phyloP scores from a whole-genome alignment of 1,140 invertebrate species.

The Drosophila littoralis region DNA sequence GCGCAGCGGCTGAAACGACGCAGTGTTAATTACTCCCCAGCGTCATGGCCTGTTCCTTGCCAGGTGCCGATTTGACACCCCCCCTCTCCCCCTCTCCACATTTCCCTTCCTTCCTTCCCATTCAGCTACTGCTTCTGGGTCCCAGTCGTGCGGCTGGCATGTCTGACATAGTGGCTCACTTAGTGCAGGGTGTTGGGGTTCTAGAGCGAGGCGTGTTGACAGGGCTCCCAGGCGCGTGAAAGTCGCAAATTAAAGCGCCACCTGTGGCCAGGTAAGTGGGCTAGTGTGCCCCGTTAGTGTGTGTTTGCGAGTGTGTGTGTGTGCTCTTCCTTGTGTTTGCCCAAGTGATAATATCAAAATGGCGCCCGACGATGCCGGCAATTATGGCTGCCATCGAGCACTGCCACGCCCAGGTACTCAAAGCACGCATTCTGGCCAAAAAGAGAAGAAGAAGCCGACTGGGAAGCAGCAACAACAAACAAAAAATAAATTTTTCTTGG shows the following conservation, averaged over 20 bases:
- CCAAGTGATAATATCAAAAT: conserved; percentile 54
- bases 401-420: conserved; percentile 29
- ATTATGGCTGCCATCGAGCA: conserved; percentile 51
- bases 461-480: background rate
- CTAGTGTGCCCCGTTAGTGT: background rate
- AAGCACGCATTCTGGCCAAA: conserved; percentile 2
- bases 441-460: background rate
- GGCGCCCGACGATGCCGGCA: conserved; percentile 35
- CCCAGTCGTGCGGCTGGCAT: conserved; percentile 10
- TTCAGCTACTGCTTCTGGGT: background rate
- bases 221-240: conserved; percentile 50
- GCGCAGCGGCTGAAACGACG: conserved; percentile 58
- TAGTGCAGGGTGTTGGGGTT: conserved; percentile 27
- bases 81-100: background rate
- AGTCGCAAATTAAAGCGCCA: conserved; percentile 73
- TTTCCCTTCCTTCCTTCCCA: background rate
- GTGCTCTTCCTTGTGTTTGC: conserved; percentile 5
- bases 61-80: conserved; percentile 8
- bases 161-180: conserved; percentile 77
- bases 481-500: conserved; percentile 55
- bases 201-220: conserved; percentile 31
- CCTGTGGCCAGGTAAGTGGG: conserved; percentile 57
- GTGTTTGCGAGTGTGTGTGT: background rate
- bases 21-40: conserved; percentile 79
- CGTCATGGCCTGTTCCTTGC: conserved; percentile 14